A percentile compares a stretch with the other conserved stretches of the same genome.
phyloP scores from a whole-genome alignment of 2,113 vertebrate genomes.

The Spilogale gracilis region DNA sequence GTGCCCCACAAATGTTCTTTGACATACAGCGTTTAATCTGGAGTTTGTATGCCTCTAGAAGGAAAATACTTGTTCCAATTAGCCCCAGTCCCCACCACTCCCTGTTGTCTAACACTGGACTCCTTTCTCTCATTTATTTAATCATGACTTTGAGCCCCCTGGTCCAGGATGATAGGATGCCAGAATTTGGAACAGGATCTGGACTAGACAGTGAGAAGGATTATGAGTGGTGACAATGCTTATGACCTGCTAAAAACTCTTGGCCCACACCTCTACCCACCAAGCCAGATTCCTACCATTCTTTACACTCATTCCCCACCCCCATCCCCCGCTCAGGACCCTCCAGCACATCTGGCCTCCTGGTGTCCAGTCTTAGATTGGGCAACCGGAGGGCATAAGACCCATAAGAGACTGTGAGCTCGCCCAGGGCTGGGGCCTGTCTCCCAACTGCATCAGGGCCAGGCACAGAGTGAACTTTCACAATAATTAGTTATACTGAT shows the following conservation, averaged over 20 bases:
- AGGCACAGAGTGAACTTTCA: not conserved
- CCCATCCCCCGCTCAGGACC: not conserved
- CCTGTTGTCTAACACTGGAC: not conserved
- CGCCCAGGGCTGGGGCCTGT: not conserved
- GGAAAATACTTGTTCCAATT: not conserved
- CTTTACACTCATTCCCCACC: not conserved
- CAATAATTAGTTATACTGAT: not conserved
- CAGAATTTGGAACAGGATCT: not conserved
- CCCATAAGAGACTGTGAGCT: not conserved
- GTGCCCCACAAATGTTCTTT: not conserved
- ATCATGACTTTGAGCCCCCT: not conserved
- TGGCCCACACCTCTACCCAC: not conserved
- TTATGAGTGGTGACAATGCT: not conserved
- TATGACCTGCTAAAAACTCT: not conserved
- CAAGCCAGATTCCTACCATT: conserved; percentile 30
- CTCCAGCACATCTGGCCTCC: not conserved
- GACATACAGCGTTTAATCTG: not conserved
- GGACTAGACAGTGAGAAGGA: not conserved
- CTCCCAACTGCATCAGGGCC: not conserved
- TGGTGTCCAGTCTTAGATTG: not conserved
- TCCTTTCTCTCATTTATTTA: not conserved
- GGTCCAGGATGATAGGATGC: not conserved
- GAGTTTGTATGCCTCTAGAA: not conserved
- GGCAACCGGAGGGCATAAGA: not conserved
- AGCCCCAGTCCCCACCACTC: not conserved